Percentiles rank a stretch among this genome's conserved stretches.
Evolutionary conservation across 2,113 vertebrate species (phyloP).

Genomic region (Pseudolaguvia tuberculata): DNA sequence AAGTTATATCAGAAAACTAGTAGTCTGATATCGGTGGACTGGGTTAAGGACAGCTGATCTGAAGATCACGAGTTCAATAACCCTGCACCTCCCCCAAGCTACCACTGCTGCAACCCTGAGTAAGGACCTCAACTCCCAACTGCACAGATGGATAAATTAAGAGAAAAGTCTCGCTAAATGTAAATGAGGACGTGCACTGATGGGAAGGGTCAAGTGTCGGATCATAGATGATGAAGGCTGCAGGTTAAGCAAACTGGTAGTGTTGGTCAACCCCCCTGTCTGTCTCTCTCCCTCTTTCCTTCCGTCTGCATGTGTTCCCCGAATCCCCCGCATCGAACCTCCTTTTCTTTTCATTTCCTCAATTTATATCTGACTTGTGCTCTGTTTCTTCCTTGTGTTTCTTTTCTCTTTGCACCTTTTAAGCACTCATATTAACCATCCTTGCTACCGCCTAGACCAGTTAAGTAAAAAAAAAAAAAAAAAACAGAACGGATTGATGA

Average conservation of each 20-base stretch:
- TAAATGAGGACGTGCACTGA: neutral
- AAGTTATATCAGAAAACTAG: no score
- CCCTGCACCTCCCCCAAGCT: no score
- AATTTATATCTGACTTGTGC: conserved; percentile 87
- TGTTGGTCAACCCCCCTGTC: conserved; percentile 8
- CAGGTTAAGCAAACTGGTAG: conserved; percentile 48
- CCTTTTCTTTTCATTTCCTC: conserved; percentile 87
- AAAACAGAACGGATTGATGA: conserved; percentile 53
- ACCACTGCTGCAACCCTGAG: no score
- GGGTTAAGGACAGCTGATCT: no score
- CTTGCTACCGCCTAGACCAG: conserved; percentile 99
- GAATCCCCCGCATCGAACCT: conserved; percentile 84
- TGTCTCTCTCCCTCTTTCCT: conserved; percentile 36
- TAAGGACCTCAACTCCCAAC: no score
- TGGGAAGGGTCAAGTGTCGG: neutral
- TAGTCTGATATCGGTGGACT: no score
- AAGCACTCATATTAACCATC: conserved; percentile 99
- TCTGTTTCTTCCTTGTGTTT: conserved; percentile 91
- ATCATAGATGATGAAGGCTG: conserved; percentile 56
- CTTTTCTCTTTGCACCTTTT: conserved; percentile 83
- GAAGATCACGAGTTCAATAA: no score
- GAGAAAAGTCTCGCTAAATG: no score
- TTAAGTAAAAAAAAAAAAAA: conserved; percentile 85
- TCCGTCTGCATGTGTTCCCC: conserved; percentile 76
- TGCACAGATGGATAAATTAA: no score